A percentile compares a stretch with the other conserved stretches of the same genome.
phyloP scores from a whole-genome alignment of 2,888 invertebrate species.

The Rhagium mordax region DNA sequence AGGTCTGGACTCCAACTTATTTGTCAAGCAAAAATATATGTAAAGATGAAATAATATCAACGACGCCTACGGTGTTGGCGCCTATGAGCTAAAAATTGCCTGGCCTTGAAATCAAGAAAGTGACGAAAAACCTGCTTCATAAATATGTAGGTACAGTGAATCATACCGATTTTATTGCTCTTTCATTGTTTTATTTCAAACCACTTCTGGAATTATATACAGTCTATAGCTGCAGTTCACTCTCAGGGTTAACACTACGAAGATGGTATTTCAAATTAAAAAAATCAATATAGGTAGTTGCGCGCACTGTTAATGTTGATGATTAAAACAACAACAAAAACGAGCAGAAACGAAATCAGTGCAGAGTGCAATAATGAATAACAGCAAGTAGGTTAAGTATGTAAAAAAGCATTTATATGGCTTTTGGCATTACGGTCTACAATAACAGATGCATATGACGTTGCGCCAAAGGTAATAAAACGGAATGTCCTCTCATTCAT shows the following conservation, averaged over 20 bases:
- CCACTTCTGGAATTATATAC: neutral
- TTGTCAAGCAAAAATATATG: neutral
- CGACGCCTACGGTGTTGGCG: neutral
- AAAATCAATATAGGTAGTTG: neutral
- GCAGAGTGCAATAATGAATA: conserved; percentile 16
- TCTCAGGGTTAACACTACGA: neutral
- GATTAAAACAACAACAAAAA: neutral
- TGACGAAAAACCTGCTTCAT: neutral
- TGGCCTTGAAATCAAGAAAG: neutral
- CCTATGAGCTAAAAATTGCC: neutral
- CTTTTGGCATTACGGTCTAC: conserved; percentile 31
- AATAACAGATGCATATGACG: conserved; percentile 43
- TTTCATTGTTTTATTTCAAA: neutral
- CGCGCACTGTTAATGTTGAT: conserved; percentile 2
- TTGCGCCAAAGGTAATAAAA: conserved; percentile 43
- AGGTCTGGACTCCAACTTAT: neutral
- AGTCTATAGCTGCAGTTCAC: neutral
- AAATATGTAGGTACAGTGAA: neutral
- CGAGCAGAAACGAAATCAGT: conserved; percentile 12
- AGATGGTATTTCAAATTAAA: too few relatives aligned
- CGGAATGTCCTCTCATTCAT: conserved; percentile 45
- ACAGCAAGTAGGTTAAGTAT: conserved; percentile 25
- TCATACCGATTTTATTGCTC: neutral
- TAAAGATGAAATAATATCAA: neutral
- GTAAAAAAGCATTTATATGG: conserved; percentile 40